phyloP scores from a whole-genome alignment of 1,140 invertebrate species.

The Acromyrmex charruanus region DNA sequence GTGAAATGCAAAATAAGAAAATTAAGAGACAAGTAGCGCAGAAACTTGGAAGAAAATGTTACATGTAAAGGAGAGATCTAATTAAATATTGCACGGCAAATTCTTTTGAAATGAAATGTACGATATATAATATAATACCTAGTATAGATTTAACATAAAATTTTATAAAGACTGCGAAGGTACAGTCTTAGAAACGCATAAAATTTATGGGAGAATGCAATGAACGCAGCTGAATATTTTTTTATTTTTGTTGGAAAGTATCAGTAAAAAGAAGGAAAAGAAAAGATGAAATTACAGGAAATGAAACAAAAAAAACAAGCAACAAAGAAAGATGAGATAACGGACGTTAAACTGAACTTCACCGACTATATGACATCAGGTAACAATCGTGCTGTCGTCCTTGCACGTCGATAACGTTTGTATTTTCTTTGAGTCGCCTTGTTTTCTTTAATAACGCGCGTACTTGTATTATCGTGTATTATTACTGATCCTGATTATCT shows the following conservation, averaged over 20 bases:
- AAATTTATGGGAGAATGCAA: background rate
- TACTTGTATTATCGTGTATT: background rate
- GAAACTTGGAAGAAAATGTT: too few relatives aligned
- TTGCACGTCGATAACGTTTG: background rate
- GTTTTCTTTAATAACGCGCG: background rate
- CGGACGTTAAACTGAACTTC: background rate
- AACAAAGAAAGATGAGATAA: background rate
- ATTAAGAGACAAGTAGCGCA: too few relatives aligned
- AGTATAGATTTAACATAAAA: background rate
- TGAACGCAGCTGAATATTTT: background rate
- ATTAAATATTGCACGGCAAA: background rate
- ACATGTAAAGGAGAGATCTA: background rate
- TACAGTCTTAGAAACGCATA: background rate
- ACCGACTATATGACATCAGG: background rate
- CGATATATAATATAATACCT: background rate
- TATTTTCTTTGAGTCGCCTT: background rate
- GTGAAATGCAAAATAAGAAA: too few relatives aligned
- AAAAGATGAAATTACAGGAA: background rate
- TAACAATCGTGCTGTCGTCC: background rate
- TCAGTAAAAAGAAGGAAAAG: too few relatives aligned
- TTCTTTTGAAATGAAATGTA: background rate
- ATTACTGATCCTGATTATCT: conserved; percentile 28
- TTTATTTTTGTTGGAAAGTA: conserved; percentile 11
- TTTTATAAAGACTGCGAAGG: background rate
- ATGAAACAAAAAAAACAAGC: background rate